Conservation (phyloP, 2,888 invertebrate species). For the Eucera pruinosa region DNA sequence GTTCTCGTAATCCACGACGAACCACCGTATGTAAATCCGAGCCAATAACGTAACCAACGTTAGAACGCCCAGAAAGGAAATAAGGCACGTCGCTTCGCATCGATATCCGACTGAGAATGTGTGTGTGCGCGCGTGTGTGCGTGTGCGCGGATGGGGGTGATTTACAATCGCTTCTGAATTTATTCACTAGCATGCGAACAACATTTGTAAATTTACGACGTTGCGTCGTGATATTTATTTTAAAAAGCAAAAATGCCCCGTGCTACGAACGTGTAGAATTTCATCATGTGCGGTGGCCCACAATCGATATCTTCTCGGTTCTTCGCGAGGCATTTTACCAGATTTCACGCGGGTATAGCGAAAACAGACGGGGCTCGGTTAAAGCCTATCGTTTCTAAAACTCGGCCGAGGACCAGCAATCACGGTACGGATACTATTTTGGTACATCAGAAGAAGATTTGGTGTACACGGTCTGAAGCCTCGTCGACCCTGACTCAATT, state of each 20-base stretch:
- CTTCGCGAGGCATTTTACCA: neutral
- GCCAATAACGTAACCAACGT: neutral
- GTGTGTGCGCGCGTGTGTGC: too few relatives aligned
- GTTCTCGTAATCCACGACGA: constrained; percentile 28
- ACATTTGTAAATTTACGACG: constrained; percentile 25
- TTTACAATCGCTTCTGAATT: constrained; percentile 46
- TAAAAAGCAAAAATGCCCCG: neutral
- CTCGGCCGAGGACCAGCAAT: constrained; percentile 66
- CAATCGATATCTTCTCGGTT: too few relatives aligned
- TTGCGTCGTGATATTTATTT: constrained; percentile 23
- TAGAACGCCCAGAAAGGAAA: constrained; percentile 37
- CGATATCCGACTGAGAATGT: constrained; percentile 38
- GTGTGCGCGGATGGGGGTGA: too few relatives aligned
- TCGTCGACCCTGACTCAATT: constrained; percentile 78
- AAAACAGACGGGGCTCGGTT: constrained; percentile 4
- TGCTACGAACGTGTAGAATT: too few relatives aligned
- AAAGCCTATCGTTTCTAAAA: constrained; percentile 54
- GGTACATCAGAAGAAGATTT: constrained; percentile 66
- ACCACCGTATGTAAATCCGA: constrained; percentile 37
- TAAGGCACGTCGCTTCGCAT: constrained; percentile 26
- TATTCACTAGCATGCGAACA: constrained; percentile 19
- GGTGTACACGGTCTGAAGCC: constrained; percentile 54
- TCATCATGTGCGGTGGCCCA: too few relatives aligned
- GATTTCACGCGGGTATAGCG: neutral
- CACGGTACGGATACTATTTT: constrained; percentile 69